These are phyloP conservation scores for Numida meleagris DNA, from an alignment of 2,113 vertebrate species.

Conservation along the genomic window DNA sequence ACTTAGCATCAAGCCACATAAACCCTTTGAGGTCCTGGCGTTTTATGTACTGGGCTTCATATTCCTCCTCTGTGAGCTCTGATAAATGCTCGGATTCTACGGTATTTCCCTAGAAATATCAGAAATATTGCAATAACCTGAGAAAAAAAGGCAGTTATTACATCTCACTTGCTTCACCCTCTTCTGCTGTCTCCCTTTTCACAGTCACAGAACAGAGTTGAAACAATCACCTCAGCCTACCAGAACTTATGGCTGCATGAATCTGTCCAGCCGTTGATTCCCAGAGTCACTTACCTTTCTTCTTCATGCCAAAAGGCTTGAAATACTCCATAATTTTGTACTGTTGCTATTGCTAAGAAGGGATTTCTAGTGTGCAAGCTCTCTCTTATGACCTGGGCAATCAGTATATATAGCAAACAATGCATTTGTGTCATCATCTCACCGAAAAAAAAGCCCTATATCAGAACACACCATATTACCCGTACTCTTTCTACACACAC, in stretches of 20 bases:
- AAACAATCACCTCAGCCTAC: not conserved
- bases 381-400: not conserved
- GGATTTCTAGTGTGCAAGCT: not conserved
- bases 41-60: conserved; percentile 94
- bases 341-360: not conserved
- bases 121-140: not conserved
- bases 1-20: conserved; percentile 96
- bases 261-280: not conserved
- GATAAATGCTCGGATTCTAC: conserved; percentile 95
- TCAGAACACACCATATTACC: not conserved
- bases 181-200: not conserved
- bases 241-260: not conserved
- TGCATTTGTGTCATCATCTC: not conserved
- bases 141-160: not conserved
- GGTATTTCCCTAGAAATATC: conserved; percentile 86
- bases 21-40: conserved; percentile 97
- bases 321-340: not conserved
- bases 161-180: not conserved
- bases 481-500: not conserved
- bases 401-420: not conserved
- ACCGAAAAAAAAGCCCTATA: not conserved
- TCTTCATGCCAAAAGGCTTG: not conserved
- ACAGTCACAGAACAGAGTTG: not conserved
- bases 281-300: not conserved
- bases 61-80: conserved; percentile 96